These are phyloP conservation scores for Astyanax mexicanus DNA, from an alignment of 2,797 vertebrate species.

Conservation along the genomic window DNA sequence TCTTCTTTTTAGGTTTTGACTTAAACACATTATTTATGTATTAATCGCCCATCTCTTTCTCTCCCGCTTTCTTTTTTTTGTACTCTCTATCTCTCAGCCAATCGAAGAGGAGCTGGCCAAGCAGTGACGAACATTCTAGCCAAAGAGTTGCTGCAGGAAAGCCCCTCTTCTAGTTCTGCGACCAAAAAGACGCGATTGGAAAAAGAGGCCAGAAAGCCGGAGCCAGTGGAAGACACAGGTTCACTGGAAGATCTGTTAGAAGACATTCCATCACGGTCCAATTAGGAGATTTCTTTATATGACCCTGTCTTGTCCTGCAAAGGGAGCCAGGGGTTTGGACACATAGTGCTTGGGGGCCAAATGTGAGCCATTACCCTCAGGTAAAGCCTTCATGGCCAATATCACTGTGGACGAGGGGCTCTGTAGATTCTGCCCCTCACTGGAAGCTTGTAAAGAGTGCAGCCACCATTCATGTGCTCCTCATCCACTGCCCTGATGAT, in stretches of 20 bases:
- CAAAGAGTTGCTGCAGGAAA: constrained; percentile 88
- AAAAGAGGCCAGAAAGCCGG: constrained; percentile 57
- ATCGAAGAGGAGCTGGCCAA: constrained; percentile 86
- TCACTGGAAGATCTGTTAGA: constrained; percentile 80
- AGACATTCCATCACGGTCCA: constrained; percentile 60
- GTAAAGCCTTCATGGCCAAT: constrained; percentile 17
- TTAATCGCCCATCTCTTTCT: constrained; percentile 46
- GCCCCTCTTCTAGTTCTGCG: constrained; percentile 63
- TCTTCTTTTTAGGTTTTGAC: no score
- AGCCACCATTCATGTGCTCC: neutral
- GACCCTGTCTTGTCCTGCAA: constrained; percentile 33
- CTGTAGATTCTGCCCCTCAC: neutral
- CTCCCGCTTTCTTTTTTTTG: constrained; percentile 54
- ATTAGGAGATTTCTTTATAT: constrained; percentile 59
- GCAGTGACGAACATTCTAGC: constrained; percentile 88
- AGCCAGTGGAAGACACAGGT: constrained; percentile 63
- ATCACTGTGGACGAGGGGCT: constrained; percentile 19
- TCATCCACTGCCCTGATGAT: constrained; percentile 7
- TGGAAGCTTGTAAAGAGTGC: neutral
- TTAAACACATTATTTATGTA: neutral
- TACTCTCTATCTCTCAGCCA: constrained; percentile 73
- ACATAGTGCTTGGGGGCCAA: constrained; percentile 48
- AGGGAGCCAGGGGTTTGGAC: constrained; percentile 43
- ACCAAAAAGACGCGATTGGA: constrained; percentile 57
- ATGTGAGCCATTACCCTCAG: constrained; percentile 39